These are phyloP conservation scores for Xanthia icteritia DNA, from an alignment of 2,888 invertebrate species.

Conservation along the genomic window DNA sequence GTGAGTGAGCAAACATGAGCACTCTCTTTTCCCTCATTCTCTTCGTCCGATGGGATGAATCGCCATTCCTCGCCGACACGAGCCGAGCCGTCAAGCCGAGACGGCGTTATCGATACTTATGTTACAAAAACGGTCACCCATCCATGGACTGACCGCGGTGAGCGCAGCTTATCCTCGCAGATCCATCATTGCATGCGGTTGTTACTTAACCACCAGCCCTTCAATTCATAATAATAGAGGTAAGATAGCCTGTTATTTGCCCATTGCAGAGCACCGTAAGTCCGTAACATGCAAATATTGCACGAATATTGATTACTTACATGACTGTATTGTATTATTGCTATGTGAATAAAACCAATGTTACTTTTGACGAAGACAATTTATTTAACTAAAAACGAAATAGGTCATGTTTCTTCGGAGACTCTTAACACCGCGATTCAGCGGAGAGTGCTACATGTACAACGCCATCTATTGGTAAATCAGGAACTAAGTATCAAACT, in stretches of 20 bases:
- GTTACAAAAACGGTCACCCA: not conserved
- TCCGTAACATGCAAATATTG: not conserved
- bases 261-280: not conserved
- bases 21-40: not conserved
- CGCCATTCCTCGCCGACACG: not conserved
- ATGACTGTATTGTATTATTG: too few species aligned
- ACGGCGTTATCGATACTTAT: not conserved
- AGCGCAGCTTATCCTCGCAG: not conserved
- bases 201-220: too few species aligned
- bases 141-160: not conserved
- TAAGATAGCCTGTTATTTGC: not conserved
- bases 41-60: not conserved
- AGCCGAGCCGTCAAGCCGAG: not conserved
- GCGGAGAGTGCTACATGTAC: too few species aligned
- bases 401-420: too few species aligned
- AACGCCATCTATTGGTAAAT: too few species aligned
- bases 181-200: not conserved
- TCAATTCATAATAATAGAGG: not conserved
- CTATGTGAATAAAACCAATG: too few species aligned
- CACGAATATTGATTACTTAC: not conserved
- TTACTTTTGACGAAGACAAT: too few species aligned
- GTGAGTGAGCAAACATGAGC: not conserved
- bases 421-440: too few species aligned
- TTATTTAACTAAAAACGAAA: too few species aligned
- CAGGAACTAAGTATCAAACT: too few species aligned